Conservation (phyloP, 1,140 invertebrate species). For the Hylaeus anthracinus region DNA sequence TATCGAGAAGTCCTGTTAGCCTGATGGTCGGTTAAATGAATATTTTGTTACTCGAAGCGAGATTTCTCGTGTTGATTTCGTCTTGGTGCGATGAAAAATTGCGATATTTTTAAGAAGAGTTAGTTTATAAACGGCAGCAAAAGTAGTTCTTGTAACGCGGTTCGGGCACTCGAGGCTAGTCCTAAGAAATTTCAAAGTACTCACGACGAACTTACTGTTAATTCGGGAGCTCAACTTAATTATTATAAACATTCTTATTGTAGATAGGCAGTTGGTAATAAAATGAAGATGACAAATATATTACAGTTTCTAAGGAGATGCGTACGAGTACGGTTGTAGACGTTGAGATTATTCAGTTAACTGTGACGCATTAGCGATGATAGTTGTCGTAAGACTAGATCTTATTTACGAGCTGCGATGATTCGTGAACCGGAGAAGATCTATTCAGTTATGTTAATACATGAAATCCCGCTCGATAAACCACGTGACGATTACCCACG, state of each 20-base stretch:
- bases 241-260: slow-evolving; percentile 61
- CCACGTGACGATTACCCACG: not conserved
- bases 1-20: no score
- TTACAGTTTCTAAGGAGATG: slow-evolving; percentile 25
- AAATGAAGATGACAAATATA: slow-evolving; percentile 48
- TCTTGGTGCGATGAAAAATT: not conserved
- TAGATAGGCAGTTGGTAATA: slow-evolving; percentile 55
- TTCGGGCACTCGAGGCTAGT: slow-evolving; percentile 56
- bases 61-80: not conserved
- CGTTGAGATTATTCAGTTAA: slow-evolving; percentile 18
- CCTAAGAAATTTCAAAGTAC: slow-evolving; percentile 49
- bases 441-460: not conserved
- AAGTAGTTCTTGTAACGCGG: not conserved
- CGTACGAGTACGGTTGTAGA: slow-evolving; percentile 7
- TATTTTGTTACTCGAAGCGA: no score
- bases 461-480: not conserved
- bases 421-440: not conserved
- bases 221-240: slow-evolving; percentile 60
- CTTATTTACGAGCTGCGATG: not conserved
- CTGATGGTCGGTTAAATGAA: no score
- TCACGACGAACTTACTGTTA: slow-evolving; percentile 52
- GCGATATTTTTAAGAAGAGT: not conserved
- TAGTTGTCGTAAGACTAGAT: slow-evolving; percentile 20
- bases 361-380: not conserved
- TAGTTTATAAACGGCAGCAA: not conserved